Evolutionary conservation across 1,140 invertebrate genomes (phyloP).

Genomic region (Protaetia brevitarsis): DNA sequence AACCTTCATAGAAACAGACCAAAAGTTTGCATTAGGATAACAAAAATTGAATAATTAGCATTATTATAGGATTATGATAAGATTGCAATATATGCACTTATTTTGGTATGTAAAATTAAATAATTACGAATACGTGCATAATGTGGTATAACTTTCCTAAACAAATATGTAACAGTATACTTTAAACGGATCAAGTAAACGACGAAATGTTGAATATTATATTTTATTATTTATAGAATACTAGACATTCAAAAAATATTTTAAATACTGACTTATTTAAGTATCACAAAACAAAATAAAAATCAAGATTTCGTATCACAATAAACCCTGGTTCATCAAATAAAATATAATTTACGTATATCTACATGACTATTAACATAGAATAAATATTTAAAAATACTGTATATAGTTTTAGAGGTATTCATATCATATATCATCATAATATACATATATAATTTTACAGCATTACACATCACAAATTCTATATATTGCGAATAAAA

Average conservation of each 20-base stretch:
- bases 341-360: conserved; percentile 14
- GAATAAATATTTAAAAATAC: not conserved
- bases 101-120: too few species aligned
- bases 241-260: conserved; percentile 3
- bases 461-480: not conserved
- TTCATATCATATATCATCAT: not conserved
- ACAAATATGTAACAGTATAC: too few species aligned
- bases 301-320: not conserved
- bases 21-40: too few species aligned
- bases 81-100: too few species aligned
- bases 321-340: not conserved
- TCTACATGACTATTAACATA: not conserved
- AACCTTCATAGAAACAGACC: too few species aligned
- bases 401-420: not conserved
- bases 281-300: conserved; percentile 16
- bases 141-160: too few species aligned
- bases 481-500: conserved; percentile 1
- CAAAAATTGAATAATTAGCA: too few species aligned
- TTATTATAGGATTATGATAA: too few species aligned
- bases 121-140: too few species aligned
- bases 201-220: not conserved
- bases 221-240: not conserved
- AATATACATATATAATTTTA: not conserved
- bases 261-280: conserved; percentile 14
- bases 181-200: too few species aligned